phyloP scores from a whole-genome alignment of 2,113 vertebrate species.

The Candoia aspera region DNA sequence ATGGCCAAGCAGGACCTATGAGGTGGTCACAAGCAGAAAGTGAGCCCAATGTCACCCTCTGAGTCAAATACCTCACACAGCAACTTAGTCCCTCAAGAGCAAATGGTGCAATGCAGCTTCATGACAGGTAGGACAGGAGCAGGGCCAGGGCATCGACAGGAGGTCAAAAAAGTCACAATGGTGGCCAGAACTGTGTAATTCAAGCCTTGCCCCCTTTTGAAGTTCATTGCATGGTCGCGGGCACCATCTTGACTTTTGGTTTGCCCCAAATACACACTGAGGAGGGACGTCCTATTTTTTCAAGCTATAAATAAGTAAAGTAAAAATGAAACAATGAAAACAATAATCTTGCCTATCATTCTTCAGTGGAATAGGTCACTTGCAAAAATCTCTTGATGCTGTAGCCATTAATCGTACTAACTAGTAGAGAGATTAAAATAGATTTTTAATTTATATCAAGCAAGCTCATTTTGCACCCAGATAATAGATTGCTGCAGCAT shows the following conservation, averaged over 20 bases:
- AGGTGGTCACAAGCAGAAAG: not conserved
- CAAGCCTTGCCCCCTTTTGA: not conserved
- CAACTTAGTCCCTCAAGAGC: too few relatives aligned
- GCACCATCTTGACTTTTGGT: not conserved
- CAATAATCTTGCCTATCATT: not conserved
- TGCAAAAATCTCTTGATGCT: not conserved
- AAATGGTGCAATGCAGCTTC: not conserved
- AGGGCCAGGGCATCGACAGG: not conserved
- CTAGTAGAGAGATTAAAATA: slow-evolving; percentile 11
- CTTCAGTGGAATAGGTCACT: not conserved
- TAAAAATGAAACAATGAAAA: not conserved
- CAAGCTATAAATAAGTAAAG: not conserved
- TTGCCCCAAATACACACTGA: not conserved
- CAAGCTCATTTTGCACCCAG: slow-evolving; percentile 18
- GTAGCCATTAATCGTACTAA: too few relatives aligned
- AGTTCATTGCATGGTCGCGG: not conserved
- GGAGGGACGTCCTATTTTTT: not conserved
- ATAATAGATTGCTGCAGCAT: not conserved
- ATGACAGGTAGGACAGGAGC: not conserved
- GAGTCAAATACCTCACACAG: too few relatives aligned
- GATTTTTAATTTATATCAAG: not conserved
- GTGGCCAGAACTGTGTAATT: not conserved
- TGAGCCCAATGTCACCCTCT: not conserved
- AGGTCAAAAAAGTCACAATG: not conserved
- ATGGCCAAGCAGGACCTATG: not conserved